Percentiles rank a stretch among this genome's conserved stretches.
These are phyloP conservation scores for Mesopsocus fuscifrons DNA, from an alignment of 2,888 invertebrate species.

Conservation along the genomic window DNA sequence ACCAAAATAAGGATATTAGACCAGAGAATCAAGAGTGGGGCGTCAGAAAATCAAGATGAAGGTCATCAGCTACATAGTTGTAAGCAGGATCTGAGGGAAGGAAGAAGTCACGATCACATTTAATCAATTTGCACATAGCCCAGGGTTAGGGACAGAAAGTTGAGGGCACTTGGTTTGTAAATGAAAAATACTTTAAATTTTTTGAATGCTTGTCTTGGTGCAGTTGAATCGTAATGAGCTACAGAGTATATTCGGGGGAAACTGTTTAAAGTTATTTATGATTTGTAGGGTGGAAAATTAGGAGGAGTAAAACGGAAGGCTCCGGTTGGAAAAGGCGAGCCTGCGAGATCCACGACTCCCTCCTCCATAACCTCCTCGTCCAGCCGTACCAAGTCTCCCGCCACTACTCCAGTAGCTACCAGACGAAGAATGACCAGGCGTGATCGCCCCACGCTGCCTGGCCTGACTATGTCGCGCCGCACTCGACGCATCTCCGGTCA, in stretches of 20 bases:
- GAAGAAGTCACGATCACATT: too few relatives aligned
- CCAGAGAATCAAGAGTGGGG: too few relatives aligned
- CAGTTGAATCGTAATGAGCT: slow-evolving; percentile 3
- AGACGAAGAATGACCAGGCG: slow-evolving; percentile 13
- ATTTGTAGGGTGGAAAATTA: not conserved
- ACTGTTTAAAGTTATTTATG: slow-evolving; percentile 16
- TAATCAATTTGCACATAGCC: too few relatives aligned
- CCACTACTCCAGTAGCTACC: slow-evolving; percentile 30
- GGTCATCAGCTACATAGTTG: too few relatives aligned
- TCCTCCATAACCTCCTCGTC: slow-evolving; percentile 41
- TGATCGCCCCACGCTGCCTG: not conserved
- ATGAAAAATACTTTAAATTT: too few relatives aligned
- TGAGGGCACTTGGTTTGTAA: too few relatives aligned
- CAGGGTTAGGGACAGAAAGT: too few relatives aligned
- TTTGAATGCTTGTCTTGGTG: too few relatives aligned
- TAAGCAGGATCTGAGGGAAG: too few relatives aligned
- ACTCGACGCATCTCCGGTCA: slow-evolving; percentile 35
- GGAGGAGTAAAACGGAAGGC: not conserved
- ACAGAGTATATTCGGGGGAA: slow-evolving; percentile 20
- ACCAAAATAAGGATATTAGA: too few relatives aligned
- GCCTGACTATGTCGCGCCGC: slow-evolving; percentile 19
- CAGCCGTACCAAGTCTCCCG: slow-evolving; percentile 43
- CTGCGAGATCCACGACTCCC: slow-evolving; percentile 41
- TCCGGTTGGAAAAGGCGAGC: too few relatives aligned
- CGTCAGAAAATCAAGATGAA: too few relatives aligned